Percentiles rank a stretch among this genome's conserved stretches.
Evolutionary conservation across 2,888 invertebrate species (phyloP).

Genomic region (Harpalus rubripes): DNA sequence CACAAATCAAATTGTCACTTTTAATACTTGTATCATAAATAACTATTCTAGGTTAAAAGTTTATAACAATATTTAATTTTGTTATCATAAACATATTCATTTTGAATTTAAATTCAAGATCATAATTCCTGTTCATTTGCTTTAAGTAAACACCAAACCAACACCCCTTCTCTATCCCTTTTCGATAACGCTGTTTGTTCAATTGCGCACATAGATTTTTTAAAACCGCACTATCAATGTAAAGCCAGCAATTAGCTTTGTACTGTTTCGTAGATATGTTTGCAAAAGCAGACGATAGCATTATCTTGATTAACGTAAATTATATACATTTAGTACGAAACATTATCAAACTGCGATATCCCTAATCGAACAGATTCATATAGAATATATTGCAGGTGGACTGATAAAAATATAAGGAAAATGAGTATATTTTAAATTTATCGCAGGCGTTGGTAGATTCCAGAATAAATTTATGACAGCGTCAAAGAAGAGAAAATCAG

Average conservation of each 20-base stretch:
- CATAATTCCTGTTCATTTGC: not conserved
- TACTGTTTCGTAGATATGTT: constrained; percentile 43
- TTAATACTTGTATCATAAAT: too few relatives aligned
- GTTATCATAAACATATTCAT: too few relatives aligned
- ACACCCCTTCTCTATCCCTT: not conserved
- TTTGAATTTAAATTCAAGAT: too few relatives aligned
- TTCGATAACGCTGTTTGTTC: constrained; percentile 36
- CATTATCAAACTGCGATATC: constrained; percentile 43
- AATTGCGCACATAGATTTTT: constrained; percentile 27
- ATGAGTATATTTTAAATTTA: not conserved
- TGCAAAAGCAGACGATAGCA: constrained; percentile 57
- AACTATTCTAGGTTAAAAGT: too few relatives aligned
- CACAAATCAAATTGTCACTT: too few relatives aligned
- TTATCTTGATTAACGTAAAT: constrained; percentile 65
- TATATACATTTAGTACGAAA: constrained; percentile 56
- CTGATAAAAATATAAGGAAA: constrained; percentile 7
- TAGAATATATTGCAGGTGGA: constrained; percentile 25
- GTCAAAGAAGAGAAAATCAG: too few relatives aligned
- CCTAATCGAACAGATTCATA: constrained; percentile 44
- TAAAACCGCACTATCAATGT: constrained; percentile 41
- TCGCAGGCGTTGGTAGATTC: not conserved
- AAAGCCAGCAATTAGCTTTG: constrained; percentile 53
- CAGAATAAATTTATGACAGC: not conserved
- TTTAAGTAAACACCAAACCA: not conserved
- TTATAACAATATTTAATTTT: too few relatives aligned